Conservation (phyloP, 2,113 vertebrate species). For the Eidolon helvum region DNA sequence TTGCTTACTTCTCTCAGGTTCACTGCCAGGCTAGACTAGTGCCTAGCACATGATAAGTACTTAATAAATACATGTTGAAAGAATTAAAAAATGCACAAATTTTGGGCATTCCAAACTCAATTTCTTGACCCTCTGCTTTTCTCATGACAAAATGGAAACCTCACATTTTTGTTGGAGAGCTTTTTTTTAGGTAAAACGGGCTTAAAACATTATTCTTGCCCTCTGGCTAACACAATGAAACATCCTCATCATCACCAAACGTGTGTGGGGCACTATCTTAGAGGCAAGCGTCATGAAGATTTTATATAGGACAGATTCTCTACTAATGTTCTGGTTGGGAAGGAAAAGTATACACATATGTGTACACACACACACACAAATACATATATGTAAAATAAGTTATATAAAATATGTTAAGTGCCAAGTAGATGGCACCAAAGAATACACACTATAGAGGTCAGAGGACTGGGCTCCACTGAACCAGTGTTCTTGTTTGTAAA, state of each 20-base stretch:
- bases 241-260: neutral
- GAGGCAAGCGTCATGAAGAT: neutral
- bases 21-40: neutral
- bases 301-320: neutral
- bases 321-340: neutral
- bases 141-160: neutral
- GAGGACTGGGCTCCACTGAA: neutral
- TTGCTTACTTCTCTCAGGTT: neutral
- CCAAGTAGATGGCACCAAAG: neutral
- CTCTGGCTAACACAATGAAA: neutral
- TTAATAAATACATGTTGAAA: neutral
- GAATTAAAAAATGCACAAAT: neutral
- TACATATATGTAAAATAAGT: neutral
- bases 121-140: neutral
- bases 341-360: neutral
- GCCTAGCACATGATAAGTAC: neutral
- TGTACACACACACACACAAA: neutral
- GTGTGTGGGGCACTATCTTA: neutral
- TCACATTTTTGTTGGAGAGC: neutral
- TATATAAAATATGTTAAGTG: conserved; percentile 11
- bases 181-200: conserved; percentile 1
- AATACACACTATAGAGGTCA: neutral
- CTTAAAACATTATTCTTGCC: neutral
- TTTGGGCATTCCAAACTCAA: neutral
- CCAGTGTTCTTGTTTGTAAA: neutral